These are phyloP conservation scores for Listronotus bonariensis DNA, from an alignment of 1,140 invertebrate genomes.

Conservation along the genomic window DNA sequence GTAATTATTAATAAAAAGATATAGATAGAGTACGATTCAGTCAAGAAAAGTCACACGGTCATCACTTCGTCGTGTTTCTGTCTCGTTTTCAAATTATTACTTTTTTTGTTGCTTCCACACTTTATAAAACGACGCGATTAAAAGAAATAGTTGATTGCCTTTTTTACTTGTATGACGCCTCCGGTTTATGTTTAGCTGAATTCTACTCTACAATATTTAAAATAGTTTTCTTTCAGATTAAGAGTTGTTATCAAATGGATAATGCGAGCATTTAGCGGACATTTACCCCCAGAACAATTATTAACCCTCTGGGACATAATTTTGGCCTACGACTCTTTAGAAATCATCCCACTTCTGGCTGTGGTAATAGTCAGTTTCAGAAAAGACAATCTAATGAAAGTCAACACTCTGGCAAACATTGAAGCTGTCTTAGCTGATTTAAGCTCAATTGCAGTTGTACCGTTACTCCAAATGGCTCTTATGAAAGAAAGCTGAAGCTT, in stretches of 20 bases:
- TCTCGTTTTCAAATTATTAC: no score
- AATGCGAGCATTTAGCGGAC: constrained; percentile 92
- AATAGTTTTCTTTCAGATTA: constrained; percentile 65
- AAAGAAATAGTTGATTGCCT: no score
- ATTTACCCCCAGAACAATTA: constrained; percentile 88
- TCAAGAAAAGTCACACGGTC: no score
- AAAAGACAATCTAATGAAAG: constrained; percentile 90
- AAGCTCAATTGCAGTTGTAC: constrained; percentile 87
- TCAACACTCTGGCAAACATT: constrained; percentile 79
- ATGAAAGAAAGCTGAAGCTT: constrained; percentile 57
- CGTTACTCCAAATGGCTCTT: constrained; percentile 74
- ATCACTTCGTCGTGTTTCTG: no score
- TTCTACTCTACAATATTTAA: no score
- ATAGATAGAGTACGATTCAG: no score
- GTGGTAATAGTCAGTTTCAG: constrained; percentile 89
- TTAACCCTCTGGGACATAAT: constrained; percentile 89
- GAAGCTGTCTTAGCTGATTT: constrained; percentile 90
- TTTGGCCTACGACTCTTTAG: constrained; percentile 88
- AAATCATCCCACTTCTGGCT: constrained; percentile 85
- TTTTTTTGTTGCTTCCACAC: no score
- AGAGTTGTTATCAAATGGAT: constrained; percentile 94
- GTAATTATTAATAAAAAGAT: no score
- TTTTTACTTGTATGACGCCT: no score
- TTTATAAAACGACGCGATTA: no score
- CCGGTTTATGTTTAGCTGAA: no score